These are phyloP conservation scores for Trididemnum miniatum DNA, from an alignment of 23 tunicate species.

Conservation along the genomic window DNA sequence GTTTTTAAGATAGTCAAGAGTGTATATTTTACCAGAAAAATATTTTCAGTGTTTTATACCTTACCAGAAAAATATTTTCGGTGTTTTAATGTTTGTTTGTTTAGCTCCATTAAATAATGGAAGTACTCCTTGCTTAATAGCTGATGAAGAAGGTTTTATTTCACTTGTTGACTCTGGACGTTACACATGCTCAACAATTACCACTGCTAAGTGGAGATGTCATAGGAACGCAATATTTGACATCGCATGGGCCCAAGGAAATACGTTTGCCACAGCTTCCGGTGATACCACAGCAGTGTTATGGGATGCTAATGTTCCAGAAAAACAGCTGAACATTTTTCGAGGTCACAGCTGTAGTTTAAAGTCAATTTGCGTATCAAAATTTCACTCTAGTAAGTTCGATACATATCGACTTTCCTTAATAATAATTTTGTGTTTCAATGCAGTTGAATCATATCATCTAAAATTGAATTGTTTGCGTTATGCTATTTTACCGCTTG, in stretches of 20 bases:
- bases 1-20: no score
- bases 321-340: slow-evolving; percentile 6
- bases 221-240: slow-evolving; percentile 87
- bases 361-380: slow-evolving; percentile 53
- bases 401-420: no score
- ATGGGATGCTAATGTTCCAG: slow-evolving; percentile 61
- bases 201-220: slow-evolving; percentile 24
- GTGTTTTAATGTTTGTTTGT: no score
- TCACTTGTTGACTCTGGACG: slow-evolving; percentile 41
- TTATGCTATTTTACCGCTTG: no score
- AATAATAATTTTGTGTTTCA: no score
- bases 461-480: no score
- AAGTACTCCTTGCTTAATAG: slow-evolving; percentile 34
- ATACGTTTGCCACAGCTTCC: slow-evolving; percentile 69
- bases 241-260: slow-evolving; percentile 57
- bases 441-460: no score
- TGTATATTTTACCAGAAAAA: no score
- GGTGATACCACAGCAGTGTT: slow-evolving; percentile 85
- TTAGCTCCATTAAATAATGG: background rate
- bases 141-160: slow-evolving; percentile 81
- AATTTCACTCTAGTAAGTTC: slow-evolving; percentile 50
- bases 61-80: no score
- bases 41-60: no score
- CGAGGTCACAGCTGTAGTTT: slow-evolving; percentile 81
- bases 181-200: background rate